phyloP scores from a whole-genome alignment of 2,888 invertebrate genomes.

The Meteorus cinctellus region DNA sequence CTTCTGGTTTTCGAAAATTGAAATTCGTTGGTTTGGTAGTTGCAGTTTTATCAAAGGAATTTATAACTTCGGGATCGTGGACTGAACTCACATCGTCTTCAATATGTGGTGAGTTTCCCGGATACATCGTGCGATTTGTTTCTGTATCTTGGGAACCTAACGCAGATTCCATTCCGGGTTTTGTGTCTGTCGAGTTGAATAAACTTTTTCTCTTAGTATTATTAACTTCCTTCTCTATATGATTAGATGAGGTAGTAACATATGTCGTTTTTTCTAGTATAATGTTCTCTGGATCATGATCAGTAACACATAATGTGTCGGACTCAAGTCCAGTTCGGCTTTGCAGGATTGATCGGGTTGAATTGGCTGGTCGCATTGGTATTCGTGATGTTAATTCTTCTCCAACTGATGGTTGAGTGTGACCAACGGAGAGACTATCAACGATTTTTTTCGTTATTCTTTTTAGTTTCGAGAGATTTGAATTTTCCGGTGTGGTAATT shows the following conservation, averaged over 20 bases:
- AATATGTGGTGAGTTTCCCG: not conserved
- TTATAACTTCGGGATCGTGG: not conserved
- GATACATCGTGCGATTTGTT: not conserved
- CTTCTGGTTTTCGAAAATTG: not conserved
- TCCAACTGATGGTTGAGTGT: no score
- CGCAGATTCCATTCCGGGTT: not conserved
- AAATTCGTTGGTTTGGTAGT: not conserved
- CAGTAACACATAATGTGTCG: slow-evolving; percentile 10
- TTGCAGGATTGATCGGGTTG: no score
- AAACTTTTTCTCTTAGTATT: not conserved
- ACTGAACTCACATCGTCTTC: not conserved
- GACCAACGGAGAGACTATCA: no score
- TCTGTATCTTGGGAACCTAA: not conserved
- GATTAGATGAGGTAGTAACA: not conserved
- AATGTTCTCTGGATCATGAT: slow-evolving; percentile 11
- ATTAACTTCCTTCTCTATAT: not conserved
- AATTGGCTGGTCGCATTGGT: no score
- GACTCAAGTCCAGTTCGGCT: slow-evolving; percentile 28
- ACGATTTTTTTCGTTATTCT: no score
- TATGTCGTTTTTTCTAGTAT: not conserved
- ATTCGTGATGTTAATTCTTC: no score
- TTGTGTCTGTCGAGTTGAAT: not conserved
- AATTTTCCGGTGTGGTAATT: no score
- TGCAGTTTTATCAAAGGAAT: not conserved
- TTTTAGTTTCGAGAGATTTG: no score